Evolutionary conservation across 2,888 invertebrate species (phyloP), one percentile per base, ranked within the genome.

Genomic region (Dryobotodes eremita): DNA sequence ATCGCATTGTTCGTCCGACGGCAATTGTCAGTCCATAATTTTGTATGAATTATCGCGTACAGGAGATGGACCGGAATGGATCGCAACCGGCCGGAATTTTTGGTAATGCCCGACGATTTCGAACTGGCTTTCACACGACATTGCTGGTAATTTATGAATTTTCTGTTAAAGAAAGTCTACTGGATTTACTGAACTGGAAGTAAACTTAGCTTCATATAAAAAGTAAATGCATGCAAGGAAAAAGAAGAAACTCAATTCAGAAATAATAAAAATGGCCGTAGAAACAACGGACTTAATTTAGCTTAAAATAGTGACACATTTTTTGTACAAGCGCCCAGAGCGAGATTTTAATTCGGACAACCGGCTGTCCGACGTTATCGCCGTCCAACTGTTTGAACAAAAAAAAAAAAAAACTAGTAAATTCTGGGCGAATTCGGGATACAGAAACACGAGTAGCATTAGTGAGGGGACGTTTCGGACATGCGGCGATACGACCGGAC

Each of bases 401-500:
- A 92, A 93, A 88, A 90, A 91, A 92, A 93, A 88, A 50, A 83
- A 82, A 83, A 72, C 77, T 79, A 78, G 85, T 81, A 91, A 91
- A 90, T 91, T 91, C 92, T 77, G 79, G 79, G 78, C 75, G 86
- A 86, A 88, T 88, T 89, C 88, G 77, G 87, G 75, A 85, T 88
- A 90, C 84, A 83, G 84, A 83, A 89, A 88, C 86, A 85, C 83
- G 87, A 85, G 89, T 87, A 86, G 89, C 86, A 85, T 83, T 89
- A 88, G 82, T 77, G 84, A 70, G 75, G 64, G 82, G 81, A 84
- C 85, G 80, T 74, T 86, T 87, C 72, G 87, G 87, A 89, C 89
- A 89, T 89, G 89, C 89, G 90, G 92, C 91, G 92, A 93, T 93
- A 94, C 91, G 93, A 91, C 92, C 91, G 83, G 81, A 89, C 82